Percentiles rank a stretch among this genome's conserved stretches.
Conservation (phyloP, 2,888 invertebrate genomes). For the Chrysolina americana region DNA sequence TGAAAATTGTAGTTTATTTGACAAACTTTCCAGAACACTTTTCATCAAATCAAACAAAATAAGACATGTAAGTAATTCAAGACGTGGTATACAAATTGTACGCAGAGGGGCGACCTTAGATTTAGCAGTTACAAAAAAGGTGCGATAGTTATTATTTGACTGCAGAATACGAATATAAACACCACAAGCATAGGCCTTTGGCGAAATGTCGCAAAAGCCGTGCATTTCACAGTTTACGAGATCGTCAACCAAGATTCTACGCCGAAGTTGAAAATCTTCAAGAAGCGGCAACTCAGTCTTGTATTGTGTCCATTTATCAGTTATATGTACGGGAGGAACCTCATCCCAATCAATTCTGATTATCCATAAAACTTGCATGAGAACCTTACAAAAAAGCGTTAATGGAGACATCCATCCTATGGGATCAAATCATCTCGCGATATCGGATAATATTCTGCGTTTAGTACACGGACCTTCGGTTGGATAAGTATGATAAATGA, state of each 20-base stretch:
- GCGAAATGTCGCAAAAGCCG: conserved; percentile 16
- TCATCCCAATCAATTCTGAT: conserved; percentile 9
- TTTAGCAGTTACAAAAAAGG: not conserved
- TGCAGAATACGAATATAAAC: too few relatives aligned
- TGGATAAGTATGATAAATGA: not conserved
- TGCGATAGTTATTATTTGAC: not conserved
- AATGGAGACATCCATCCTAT: not conserved
- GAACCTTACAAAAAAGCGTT: not conserved
- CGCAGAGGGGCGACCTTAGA: conserved; percentile 2
- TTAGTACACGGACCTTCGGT: not conserved
- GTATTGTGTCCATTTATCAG: not conserved
- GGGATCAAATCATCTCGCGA: not conserved
- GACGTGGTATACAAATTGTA: not conserved
- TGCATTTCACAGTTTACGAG: not conserved
- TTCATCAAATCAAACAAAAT: not conserved
- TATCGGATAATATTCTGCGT: not conserved
- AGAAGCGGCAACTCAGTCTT: conserved; percentile 13
- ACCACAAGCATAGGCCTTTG: conserved; percentile 1
- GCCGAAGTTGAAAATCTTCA: not conserved
- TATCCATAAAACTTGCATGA: conserved; percentile 10
- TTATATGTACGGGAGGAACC: not conserved
- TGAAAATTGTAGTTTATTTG: conserved; percentile 19
- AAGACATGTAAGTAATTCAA: not conserved
- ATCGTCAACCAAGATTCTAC: not conserved
- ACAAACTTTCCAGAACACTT: not conserved